Percentiles rank a stretch among this genome's conserved stretches.
Conservation (phyloP, 1,140 invertebrate genomes). For the honey bee (Apis mellifera) region Amel_HAv3.1 CM009934.2:7170001-7170500, state of each 20-base stretch:
- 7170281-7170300: slow-evolving; percentile 62
- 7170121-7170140: background rate
- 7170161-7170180: slow-evolving; percentile 22
- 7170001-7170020: too few relatives aligned
- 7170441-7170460: too few relatives aligned
- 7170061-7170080: background rate
- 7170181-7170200: slow-evolving; percentile 22
- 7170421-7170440: slow-evolving; percentile 9
- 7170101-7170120: slow-evolving; percentile 39
- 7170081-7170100: slow-evolving; percentile 15
- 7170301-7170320: slow-evolving; percentile 46
- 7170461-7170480: too few relatives aligned
- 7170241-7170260: slow-evolving; percentile 26
- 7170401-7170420: slow-evolving; percentile 11
- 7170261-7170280: slow-evolving; percentile 34
- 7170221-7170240: slow-evolving; percentile 8
- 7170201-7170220: background rate
- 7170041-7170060: slow-evolving; percentile 5
- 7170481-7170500: too few relatives aligned
- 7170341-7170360: slow-evolving; percentile 33
- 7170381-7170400: slow-evolving; percentile 19
- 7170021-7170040: too few relatives aligned
- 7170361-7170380: slow-evolving; percentile 45
- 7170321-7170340: background rate
- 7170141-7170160: slow-evolving; percentile 38